Evolutionary conservation across 2,888 invertebrate species (phyloP), one percentile per base, ranked within the genome.

Genomic region (Drosophila sordidula): DNA sequence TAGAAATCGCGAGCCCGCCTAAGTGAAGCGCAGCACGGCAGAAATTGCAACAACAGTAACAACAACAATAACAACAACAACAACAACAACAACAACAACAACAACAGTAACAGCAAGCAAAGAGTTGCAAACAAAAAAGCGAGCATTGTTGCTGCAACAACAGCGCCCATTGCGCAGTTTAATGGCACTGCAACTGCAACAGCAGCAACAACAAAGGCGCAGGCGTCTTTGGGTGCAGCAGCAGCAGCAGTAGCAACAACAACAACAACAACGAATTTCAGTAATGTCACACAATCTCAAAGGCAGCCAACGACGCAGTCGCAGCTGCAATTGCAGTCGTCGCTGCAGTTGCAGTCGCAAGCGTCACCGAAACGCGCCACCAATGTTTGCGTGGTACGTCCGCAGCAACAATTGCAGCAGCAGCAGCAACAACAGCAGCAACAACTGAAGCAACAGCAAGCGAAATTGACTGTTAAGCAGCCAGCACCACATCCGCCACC

Each of bases 1-100:
- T 73, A 90, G 90, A 90, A 90, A 90, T 84, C 90, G 82, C 81
- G 90, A 82, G 74, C 85, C 87, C 81, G 90, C 84, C 52, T 89
- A 81, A 83, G 64, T 75, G 90, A 89, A 69, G 54, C 74, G 69
- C 80, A 84, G 56, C 70, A 67, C 70, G 58, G 52, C 67, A 70
- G 67, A 78, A 68, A 62, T 67, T 70, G 51, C 72, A 57, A 70
- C 64, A 75, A 26, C 56, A 78, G n/a, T 55, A 71, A 34, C 65
- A 50, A 12, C 52, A 70, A 46, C 57, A 70, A 34, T 64, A 50
- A 8, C 50, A 70, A 47, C 41, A 71, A 63, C 63, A 75, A 70
- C 64, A 75, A 26, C 56, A 78, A 14, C 57, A 71, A 34, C 65
- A 50, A 12, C 52, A 70, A 46, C 57, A 70, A 34, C 66, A 50